A percentile compares a stretch with the other conserved stretches of the same genome.
Evolutionary conservation across 2,113 vertebrate genomes (phyloP).

Genomic region (Panurus biarmicus): DNA sequence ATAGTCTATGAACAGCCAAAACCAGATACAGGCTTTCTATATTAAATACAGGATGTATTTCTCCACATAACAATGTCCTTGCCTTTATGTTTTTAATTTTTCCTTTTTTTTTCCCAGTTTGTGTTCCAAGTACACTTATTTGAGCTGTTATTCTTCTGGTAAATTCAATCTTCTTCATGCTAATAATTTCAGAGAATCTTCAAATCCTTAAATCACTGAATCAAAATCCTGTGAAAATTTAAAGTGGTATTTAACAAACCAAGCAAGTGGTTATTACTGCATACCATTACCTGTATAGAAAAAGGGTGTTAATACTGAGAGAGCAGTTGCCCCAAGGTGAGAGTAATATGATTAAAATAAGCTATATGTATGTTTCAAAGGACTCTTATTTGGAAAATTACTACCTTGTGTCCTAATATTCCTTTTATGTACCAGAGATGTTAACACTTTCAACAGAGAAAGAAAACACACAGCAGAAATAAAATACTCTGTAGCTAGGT

Average conservation of each 20-base stretch:
- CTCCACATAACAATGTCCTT: neutral
- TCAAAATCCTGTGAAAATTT: neutral
- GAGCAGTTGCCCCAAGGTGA: neutral
- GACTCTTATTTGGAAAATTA: neutral
- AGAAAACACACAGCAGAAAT: neutral
- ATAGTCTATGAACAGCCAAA: neutral
- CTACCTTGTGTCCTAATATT: neutral
- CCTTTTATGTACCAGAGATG: neutral
- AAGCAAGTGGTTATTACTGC: neutral
- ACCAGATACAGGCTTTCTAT: neutral
- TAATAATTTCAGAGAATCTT: neutral
- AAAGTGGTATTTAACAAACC: neutral
- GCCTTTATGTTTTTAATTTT: neutral
- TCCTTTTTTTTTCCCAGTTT: neutral
- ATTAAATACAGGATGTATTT: neutral
- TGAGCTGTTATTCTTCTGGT: neutral
- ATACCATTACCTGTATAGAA: neutral
- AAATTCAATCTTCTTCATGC: neutral
- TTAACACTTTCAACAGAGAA: neutral
- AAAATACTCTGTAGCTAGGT: neutral
- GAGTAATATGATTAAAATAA: neutral
- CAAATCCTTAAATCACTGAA: neutral
- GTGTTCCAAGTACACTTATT: neutral
- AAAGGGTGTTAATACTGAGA: neutral
- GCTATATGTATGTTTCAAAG: neutral